phyloP scores from a whole-genome alignment of 2,113 vertebrate genomes.

The Nicator chloris region DNA sequence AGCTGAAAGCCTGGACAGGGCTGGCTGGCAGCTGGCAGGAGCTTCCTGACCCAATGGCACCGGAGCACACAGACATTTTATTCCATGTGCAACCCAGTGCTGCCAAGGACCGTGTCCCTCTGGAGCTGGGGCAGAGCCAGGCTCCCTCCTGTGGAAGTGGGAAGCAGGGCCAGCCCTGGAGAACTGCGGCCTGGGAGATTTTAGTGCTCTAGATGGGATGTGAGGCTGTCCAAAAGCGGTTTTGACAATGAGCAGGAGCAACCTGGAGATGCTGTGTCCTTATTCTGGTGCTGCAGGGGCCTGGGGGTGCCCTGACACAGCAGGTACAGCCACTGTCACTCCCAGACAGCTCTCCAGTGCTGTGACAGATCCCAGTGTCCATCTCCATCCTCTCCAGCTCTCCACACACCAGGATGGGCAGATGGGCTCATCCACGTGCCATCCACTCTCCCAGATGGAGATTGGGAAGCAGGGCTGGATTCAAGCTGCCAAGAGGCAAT shows the following conservation, averaged over 20 bases:
- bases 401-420: neutral
- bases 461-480: neutral
- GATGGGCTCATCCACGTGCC: rapidly evolving
- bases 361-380: neutral
- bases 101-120: rapidly evolving
- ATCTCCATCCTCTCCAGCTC: neutral
- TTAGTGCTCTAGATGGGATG: neutral
- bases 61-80: neutral
- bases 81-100: neutral
- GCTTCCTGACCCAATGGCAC: neutral
- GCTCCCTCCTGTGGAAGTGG: neutral
- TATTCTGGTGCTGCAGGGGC: neutral
- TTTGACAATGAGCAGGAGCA: neutral
- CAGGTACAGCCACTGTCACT: neutral
- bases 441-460: neutral
- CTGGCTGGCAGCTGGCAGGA: neutral
- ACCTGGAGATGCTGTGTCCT: neutral
- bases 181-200: neutral
- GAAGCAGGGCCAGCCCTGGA: neutral
- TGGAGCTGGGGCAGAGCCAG: neutral
- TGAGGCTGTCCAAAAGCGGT: neutral
- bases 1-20: neutral
- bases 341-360: neutral
- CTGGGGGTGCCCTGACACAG: neutral
- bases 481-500: neutral